These are phyloP conservation scores for Cancer borealis DNA, from an alignment of 2,888 invertebrate genomes.

Conservation along the genomic window DNA sequence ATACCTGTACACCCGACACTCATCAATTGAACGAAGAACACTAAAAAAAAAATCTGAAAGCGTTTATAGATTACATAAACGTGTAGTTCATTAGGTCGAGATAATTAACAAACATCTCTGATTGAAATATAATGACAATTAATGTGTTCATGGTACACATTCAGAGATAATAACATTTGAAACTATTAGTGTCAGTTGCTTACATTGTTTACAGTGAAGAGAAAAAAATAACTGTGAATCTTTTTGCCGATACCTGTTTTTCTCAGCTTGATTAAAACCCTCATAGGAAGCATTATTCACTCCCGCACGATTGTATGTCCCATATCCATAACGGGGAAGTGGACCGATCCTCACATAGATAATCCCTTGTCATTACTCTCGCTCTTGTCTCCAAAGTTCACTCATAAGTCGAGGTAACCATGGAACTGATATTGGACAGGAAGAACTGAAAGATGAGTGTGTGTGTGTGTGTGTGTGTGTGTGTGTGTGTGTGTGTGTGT, in stretches of 20 bases:
- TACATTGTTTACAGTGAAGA: too few species aligned
- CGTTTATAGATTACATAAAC: too few species aligned
- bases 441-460: not conserved
- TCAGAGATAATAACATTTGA: too few species aligned
- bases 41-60: too few species aligned
- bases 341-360: not conserved
- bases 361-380: constrained; percentile 10
- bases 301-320: not conserved
- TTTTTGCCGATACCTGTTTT: not conserved
- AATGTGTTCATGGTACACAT: too few species aligned
- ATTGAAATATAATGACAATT: too few species aligned
- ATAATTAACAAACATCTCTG: too few species aligned
- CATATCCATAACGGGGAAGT: not conserved
- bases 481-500: not conserved
- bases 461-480: not conserved
- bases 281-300: not conserved
- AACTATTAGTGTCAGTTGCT: too few species aligned
- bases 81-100: too few species aligned
- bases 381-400: not conserved
- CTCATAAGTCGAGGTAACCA: not conserved
- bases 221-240: too few species aligned
- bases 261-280: not conserved
- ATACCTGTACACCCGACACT: too few species aligned
- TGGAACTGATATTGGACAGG: not conserved
- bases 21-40: too few species aligned